Conservation (phyloP, 30 jellyfish, hydroid and myxozoan genomes). For the Mastigias papua region DNA sequence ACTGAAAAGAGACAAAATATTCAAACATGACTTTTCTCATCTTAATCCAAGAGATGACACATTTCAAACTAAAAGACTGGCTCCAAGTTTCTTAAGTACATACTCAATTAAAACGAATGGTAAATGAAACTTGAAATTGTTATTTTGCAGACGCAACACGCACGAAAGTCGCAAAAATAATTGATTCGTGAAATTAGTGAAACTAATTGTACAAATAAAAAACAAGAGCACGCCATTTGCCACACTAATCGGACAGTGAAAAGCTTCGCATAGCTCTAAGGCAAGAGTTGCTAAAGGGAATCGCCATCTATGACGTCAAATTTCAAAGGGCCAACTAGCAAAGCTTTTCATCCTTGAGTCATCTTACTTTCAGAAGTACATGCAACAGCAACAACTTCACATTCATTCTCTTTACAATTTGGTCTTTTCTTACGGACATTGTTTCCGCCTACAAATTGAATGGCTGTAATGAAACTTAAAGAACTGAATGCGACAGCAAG, state of each 20-base stretch:
- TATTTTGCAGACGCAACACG: too few relatives aligned
- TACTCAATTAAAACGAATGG: too few relatives aligned
- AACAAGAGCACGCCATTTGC: neutral
- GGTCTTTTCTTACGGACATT: slow-evolving; percentile 3
- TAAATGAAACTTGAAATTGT: too few relatives aligned
- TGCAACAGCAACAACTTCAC: slow-evolving; percentile 72
- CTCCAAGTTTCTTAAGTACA: too few relatives aligned
- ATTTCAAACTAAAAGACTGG: too few relatives aligned
- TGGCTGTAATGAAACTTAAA: neutral
- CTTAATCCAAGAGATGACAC: too few relatives aligned
- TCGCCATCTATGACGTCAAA: neutral
- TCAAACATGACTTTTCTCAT: too few relatives aligned
- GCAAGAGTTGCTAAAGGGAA: neutral
- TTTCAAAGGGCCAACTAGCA: neutral
- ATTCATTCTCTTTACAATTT: slow-evolving; percentile 11
- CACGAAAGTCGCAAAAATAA: too few relatives aligned
- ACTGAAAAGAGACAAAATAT: slow-evolving; percentile 41
- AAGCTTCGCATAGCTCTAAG: slow-evolving; percentile 42
- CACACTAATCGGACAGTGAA: neutral
- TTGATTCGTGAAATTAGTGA: neutral
- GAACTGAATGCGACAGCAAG: neutral
- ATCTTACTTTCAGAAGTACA: slow-evolving; percentile 73
- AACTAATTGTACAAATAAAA: neutral
- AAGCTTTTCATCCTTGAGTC: slow-evolving; percentile 10
- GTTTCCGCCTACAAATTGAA: slow-evolving; percentile 29